These are phyloP conservation scores for Sisor rabdophorus DNA, from an alignment of 2,113 vertebrate species.

Conservation along the genomic window DNA sequence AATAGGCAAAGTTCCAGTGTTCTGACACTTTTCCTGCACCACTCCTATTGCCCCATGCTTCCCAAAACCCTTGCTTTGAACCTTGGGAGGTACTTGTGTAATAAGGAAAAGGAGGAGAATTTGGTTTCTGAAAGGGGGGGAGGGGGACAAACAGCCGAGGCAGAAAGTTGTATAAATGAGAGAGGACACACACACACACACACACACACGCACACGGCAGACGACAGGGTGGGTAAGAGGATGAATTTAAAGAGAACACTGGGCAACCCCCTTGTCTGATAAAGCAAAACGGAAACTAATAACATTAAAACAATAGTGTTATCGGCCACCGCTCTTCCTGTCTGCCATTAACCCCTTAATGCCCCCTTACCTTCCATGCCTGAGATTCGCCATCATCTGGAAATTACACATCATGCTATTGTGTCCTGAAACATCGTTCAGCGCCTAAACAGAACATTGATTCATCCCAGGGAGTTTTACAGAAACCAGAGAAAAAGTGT, in stretches of 20 bases:
- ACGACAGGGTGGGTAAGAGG: constrained; percentile 19
- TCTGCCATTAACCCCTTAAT: constrained; percentile 47
- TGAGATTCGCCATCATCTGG: neutral
- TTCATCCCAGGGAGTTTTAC: constrained; percentile 6
- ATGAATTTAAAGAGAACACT: constrained; percentile 36
- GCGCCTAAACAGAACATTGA: neutral
- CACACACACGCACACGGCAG: constrained; percentile 11
- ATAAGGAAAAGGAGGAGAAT: constrained; percentile 15
- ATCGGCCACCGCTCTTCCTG: constrained; percentile 51
- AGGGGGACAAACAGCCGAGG: too few relatives aligned
- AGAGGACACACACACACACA: constrained; percentile 6
- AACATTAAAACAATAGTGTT: constrained; percentile 58
- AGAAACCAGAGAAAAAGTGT: neutral
- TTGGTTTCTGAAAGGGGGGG: constrained; percentile 2
- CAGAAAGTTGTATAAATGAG: neutral
- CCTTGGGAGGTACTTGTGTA: constrained; percentile 2
- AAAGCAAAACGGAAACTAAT: constrained; percentile 51
- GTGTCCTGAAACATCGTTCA: constrained; percentile 5
- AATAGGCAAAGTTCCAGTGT: neutral
- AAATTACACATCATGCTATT: constrained; percentile 21
- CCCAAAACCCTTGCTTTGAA: neutral
- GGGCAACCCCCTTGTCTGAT: constrained; percentile 44
- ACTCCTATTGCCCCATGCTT: neutral
- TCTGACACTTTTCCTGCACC: neutral
- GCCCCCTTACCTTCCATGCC: neutral